Percentiles rank a stretch among this genome's conserved stretches.
Evolutionary conservation across 2,797 vertebrate genomes (phyloP).

Genomic region (Crenuchus spilurus): DNA sequence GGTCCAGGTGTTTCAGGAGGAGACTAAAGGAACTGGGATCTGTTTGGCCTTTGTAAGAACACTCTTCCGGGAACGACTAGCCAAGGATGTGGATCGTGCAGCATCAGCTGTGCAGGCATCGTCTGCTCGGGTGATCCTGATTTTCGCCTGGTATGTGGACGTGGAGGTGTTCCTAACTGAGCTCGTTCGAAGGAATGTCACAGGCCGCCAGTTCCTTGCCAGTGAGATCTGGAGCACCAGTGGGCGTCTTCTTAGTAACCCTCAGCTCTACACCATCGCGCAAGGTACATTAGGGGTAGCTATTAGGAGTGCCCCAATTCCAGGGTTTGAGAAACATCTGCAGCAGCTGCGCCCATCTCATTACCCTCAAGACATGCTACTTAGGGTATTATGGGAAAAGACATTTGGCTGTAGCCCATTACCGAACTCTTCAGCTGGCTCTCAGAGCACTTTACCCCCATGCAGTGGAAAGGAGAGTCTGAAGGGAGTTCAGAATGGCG

Average conservation of each 20-base stretch:
- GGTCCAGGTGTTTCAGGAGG: constrained; percentile 73
- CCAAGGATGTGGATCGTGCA: constrained; percentile 63
- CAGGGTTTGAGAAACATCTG: constrained; percentile 71
- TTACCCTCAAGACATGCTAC: constrained; percentile 59
- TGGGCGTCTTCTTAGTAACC: constrained; percentile 60
- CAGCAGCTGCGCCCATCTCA: constrained; percentile 62
- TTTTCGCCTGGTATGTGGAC: constrained; percentile 74
- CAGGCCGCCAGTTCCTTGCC: constrained; percentile 73
- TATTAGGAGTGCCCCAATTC: constrained; percentile 68
- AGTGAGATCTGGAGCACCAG: constrained; percentile 81
- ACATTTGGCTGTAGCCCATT: constrained; percentile 68
- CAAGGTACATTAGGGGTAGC: constrained; percentile 76
- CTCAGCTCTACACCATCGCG: constrained; percentile 60
- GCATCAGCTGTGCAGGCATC: constrained; percentile 72
- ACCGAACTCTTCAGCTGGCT: background rate
- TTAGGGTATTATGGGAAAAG: constrained; percentile 72
- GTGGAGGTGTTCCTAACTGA: constrained; percentile 70
- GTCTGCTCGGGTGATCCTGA: constrained; percentile 70
- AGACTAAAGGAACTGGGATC: constrained; percentile 61
- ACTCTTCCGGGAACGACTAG: constrained; percentile 66
- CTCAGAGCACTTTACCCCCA: constrained; percentile 42
- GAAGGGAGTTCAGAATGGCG: constrained; percentile 52
- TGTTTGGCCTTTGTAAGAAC: constrained; percentile 76
- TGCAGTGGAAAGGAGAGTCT: constrained; percentile 73
- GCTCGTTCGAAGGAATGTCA: constrained; percentile 70